Evolutionary conservation across 2,113 vertebrate genomes (phyloP).

Genomic region (Philantomba maxwellii): DNA sequence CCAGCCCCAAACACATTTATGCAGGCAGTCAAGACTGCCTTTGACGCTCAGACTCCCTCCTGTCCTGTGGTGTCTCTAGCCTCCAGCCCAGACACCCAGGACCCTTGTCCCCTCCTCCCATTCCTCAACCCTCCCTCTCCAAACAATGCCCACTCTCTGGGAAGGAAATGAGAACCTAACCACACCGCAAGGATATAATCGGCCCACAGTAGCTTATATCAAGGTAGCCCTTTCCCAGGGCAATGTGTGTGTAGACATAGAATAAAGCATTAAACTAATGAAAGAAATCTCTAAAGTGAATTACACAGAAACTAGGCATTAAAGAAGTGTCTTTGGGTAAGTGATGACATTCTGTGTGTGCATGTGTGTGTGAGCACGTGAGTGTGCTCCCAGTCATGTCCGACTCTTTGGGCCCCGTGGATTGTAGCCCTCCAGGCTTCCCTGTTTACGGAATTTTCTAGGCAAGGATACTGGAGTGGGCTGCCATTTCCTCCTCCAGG

Average conservation of each 20-base stretch:
- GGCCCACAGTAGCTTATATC: neutral
- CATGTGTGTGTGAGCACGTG: neutral
- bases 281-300: conserved; percentile 20
- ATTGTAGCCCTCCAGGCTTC: neutral
- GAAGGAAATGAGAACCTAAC: neutral
- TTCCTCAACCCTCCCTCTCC: neutral
- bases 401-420: neutral
- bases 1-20: neutral
- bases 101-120: neutral
- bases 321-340: conserved; percentile 36
- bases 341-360: neutral
- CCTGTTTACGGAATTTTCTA: neutral
- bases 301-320: conserved; percentile 38
- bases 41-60: neutral
- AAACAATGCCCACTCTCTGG: neutral
- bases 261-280: conserved; percentile 9
- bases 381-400: neutral
- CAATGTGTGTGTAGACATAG: neutral
- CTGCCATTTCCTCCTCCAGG: neutral
- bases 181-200: neutral
- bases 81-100: neutral
- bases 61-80: neutral
- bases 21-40: conserved; percentile 25
- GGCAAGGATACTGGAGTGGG: neutral
- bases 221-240: neutral